Conservation (phyloP, 2,797 vertebrate species). For the Menidia menidia region DNA sequence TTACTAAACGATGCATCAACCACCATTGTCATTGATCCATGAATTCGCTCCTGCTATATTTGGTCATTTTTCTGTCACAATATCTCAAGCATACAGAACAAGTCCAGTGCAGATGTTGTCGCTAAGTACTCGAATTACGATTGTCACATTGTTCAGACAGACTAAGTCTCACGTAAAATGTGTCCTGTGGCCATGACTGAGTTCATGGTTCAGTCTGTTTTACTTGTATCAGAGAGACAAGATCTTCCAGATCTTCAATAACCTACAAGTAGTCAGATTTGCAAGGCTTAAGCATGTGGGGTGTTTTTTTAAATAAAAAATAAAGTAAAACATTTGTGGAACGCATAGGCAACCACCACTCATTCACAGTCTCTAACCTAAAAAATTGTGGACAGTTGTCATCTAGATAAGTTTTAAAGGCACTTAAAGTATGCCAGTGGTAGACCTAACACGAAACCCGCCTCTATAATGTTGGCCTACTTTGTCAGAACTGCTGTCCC, state of each 20-base stretch:
- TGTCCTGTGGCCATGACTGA: slow-evolving; percentile 30
- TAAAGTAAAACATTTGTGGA: neutral
- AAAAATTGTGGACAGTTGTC: neutral
- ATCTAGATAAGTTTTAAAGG: neutral
- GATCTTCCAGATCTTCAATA: neutral
- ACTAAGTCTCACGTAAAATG: slow-evolving; percentile 33
- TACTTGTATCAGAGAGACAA: neutral
- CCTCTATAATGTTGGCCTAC: slow-evolving; percentile 6
- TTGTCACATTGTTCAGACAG: slow-evolving; percentile 46
- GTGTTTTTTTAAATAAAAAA: too few species aligned
- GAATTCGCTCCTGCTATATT: neutral
- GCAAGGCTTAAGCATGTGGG: too few species aligned
- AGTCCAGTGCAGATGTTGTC: slow-evolving; percentile 8
- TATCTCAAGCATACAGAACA: slow-evolving; percentile 28
- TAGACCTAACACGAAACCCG: neutral
- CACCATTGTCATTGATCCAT: neutral
- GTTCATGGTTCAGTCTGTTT: slow-evolving; percentile 11
- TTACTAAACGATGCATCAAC: neutral
- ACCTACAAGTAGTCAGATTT: slow-evolving; percentile 5
- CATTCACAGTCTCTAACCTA: neutral
- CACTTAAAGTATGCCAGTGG: neutral
- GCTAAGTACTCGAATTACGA: slow-evolving; percentile 25
- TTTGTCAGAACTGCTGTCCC: slow-evolving; percentile 11
- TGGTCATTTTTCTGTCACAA: slow-evolving; percentile 46
- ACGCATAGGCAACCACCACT: neutral